Evolutionary conservation across 2,113 vertebrate genomes (phyloP).

Genomic region (Otus sunia): DNA sequence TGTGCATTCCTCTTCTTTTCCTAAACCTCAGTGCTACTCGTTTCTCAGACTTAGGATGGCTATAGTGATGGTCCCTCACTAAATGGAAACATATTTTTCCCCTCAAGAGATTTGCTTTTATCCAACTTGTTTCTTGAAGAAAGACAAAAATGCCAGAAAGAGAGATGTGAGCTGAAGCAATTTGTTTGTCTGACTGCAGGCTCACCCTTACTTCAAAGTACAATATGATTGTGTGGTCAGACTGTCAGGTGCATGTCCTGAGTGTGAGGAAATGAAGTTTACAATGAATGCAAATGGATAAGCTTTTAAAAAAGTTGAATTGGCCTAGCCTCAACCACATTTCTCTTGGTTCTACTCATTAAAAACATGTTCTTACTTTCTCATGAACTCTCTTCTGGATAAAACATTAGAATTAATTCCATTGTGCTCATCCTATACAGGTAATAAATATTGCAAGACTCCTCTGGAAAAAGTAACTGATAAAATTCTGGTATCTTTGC

Average conservation of each 20-base stretch:
- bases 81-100: slow-evolving; percentile 6
- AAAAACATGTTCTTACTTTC: neutral
- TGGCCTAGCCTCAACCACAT: neutral
- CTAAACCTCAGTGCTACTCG: neutral
- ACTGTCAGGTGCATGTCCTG: neutral
- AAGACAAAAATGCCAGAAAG: neutral
- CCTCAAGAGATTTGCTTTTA: slow-evolving; percentile 18
- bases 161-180: neutral
- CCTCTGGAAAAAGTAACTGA: neutral
- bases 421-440: neutral
- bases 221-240: neutral
- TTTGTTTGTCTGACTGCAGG: slow-evolving; percentile 6
- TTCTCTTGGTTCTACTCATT: neutral
- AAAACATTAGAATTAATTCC: neutral
- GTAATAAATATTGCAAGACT: slow-evolving; percentile 19
- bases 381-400: neutral
- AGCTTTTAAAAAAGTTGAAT: neutral
- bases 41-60: neutral
- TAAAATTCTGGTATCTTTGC: neutral
- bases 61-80: neutral
- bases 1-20: neutral
- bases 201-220: neutral
- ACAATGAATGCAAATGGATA: neutral
- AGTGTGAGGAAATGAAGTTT: neutral
- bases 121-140: slow-evolving; percentile 2